These are phyloP conservation scores for Gonatopus flavifemur DNA, from an alignment of 1,140 invertebrate genomes.

Conservation along the genomic window DNA sequence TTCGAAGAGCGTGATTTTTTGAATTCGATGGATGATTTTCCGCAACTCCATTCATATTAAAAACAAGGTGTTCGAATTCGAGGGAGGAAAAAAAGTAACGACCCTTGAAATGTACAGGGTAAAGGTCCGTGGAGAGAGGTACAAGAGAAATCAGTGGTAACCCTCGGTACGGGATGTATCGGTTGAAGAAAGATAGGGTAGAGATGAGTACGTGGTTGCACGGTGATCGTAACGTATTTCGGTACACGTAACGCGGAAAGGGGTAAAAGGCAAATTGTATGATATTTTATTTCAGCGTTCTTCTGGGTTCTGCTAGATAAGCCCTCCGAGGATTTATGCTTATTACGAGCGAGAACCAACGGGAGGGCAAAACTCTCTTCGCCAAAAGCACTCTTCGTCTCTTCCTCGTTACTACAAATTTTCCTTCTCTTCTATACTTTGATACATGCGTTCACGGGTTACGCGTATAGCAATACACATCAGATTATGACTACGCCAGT, in stretches of 20 bases:
- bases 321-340: slow-evolving; percentile 58
- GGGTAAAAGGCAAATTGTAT: slow-evolving; percentile 50
- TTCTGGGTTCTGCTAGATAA: slow-evolving; percentile 55
- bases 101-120: too few relatives aligned
- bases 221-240: slow-evolving; percentile 25
- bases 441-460: slow-evolving; percentile 36
- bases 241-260: too few relatives aligned
- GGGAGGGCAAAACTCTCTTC: too few relatives aligned
- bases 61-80: too few relatives aligned
- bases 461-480: slow-evolving; percentile 48
- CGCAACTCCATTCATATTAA: too few relatives aligned
- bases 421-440: slow-evolving; percentile 19
- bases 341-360: slow-evolving; percentile 51
- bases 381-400: slow-evolving; percentile 32
- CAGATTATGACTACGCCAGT: slow-evolving; percentile 50
- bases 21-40: too few relatives aligned
- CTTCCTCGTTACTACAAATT: slow-evolving; percentile 21
- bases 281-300: slow-evolving; percentile 59
- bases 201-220: neutral
- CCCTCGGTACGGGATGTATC: neutral
- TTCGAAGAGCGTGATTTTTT: too few relatives aligned
- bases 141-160: too few relatives aligned
- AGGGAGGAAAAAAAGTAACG: too few relatives aligned
- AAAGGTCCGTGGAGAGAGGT: too few relatives aligned
- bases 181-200: neutral